These are phyloP conservation scores for Leucophenga varia DNA, from an alignment of 1,140 invertebrate species.

Conservation along the genomic window DNA sequence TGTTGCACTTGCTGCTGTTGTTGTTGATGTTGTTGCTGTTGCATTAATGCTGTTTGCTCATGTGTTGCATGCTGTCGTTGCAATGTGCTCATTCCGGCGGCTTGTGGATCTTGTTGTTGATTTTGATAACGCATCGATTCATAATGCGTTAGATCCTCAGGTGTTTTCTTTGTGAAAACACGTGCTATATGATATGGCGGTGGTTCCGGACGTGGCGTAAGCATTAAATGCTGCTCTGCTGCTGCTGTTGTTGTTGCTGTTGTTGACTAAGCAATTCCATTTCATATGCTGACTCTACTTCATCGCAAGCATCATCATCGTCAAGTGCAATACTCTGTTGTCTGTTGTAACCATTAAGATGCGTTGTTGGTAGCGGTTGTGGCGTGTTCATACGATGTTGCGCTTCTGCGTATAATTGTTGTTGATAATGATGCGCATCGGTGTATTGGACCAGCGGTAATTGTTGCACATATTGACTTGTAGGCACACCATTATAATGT, in stretches of 20 bases:
- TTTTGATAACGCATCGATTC: constrained; percentile 43
- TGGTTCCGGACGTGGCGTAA: constrained; percentile 55
- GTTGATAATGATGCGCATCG: constrained; percentile 39
- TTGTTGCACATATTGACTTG: neutral
- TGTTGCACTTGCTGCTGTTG: no score
- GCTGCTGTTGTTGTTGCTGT: constrained; percentile 33
- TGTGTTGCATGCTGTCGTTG: no score
- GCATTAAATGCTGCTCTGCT: constrained; percentile 9
- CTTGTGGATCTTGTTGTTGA: constrained; percentile 19
- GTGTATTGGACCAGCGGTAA: constrained; percentile 36
- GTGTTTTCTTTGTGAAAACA: constrained; percentile 67
- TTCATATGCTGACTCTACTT: constrained; percentile 30
- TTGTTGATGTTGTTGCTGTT: constrained; percentile 22
- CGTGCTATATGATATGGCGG: constrained; percentile 72
- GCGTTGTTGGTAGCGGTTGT: constrained; percentile 38
- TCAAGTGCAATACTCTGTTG: no score
- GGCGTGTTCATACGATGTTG: constrained; percentile 15
- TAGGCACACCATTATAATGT: constrained; percentile 28
- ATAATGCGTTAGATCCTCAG: constrained; percentile 51
- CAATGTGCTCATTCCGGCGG: no score
- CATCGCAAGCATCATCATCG: no score
- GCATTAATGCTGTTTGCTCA: no score
- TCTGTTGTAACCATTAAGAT: constrained; percentile 36
- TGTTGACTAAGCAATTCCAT: no score
- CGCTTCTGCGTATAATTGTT: constrained; percentile 33